Base-by-base conservation (phyloP, 2,797 vertebrate genomes). In the Salarias fasciatus region DNA sequence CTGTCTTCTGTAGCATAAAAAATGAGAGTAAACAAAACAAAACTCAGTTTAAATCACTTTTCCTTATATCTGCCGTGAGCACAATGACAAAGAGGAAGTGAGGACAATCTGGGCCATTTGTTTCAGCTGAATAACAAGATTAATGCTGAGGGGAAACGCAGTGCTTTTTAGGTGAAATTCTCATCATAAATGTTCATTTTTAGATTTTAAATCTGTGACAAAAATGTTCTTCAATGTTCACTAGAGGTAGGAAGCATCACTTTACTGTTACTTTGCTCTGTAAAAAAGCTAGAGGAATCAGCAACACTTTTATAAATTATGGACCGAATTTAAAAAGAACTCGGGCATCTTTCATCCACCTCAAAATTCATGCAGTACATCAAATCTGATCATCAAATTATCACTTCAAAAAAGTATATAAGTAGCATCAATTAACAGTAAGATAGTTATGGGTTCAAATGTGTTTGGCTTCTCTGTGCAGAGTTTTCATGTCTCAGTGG, bases 131-230 rank as follows among this genome's bases (percentile, higher is more conserved):
- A 78, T 53, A 77, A 72, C 40, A 63, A 60, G 38, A 49, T 49
- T 24, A 44, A 38, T 71, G 67, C 55, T 18, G 45, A 53, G 61
- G 58, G 31, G 35, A 74, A 77, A 77, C 56, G 69, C 74, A 56
- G 36, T 40, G 29, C 11, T 72, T 43, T 37, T 35, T 0, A 8
- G 30, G 36, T 11, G 6, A 3, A 36, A 51, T 66, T 55, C 77
- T 11, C 49, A 62, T 33, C 31, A 33, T 31, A 31, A 33, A 33
- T 4, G 8, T 33, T 33, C 4, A 6, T 35, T 35, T 35, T 5
- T 35, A 24, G 18, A 24, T 24, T 24, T 24, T 3, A 24, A 24
- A 24, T 24, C 18, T 24, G 24, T 2, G 18, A 24, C 18, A 2
- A 24, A 18, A 24, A 24, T 18, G 24, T 24, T 24, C 18, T 24